phyloP scores from a whole-genome alignment of 1,140 invertebrate species.

The Thaumetopoea pityocampa region DNA sequence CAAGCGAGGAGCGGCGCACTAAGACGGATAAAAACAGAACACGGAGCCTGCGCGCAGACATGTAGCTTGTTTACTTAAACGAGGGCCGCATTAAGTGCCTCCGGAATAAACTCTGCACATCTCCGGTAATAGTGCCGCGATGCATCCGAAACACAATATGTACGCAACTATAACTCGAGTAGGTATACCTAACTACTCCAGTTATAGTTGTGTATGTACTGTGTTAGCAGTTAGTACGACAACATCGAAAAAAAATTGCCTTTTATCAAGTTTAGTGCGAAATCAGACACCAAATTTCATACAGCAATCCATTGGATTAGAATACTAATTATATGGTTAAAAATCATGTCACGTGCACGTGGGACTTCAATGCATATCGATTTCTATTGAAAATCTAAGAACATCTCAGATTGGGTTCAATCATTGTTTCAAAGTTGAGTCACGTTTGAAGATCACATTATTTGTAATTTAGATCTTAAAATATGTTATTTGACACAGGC shows the following conservation, averaged over 20 bases:
- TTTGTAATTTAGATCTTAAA: constrained; percentile 7
- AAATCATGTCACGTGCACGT: constrained; percentile 6
- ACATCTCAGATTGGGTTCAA: constrained; percentile 2
- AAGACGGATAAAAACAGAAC: constrained; percentile 68
- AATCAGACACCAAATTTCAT: no score
- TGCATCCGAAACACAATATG: constrained; percentile 28
- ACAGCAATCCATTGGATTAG: no score
- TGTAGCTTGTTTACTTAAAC: constrained; percentile 71
- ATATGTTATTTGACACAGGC: background rate
- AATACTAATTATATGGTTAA: background rate
- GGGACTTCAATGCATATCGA: constrained; percentile 11
- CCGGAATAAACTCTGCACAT: constrained; percentile 36
- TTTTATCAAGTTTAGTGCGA: no score
- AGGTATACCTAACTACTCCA: no score
- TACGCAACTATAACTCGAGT: no score
- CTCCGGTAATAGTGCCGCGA: constrained; percentile 17
- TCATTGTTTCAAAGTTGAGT: constrained; percentile 4
- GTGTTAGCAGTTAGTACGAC: no score
- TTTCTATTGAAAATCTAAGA: constrained; percentile 11
- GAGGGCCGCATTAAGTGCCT: constrained; percentile 52
- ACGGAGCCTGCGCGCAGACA: constrained; percentile 54
- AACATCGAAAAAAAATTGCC: no score
- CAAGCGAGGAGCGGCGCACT: constrained; percentile 59
- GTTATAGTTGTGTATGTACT: no score
- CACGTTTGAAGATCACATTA: constrained; percentile 7